phyloP scores from a whole-genome alignment of 2,888 invertebrate genomes.

The Xanthorhoe spadicearia region DNA sequence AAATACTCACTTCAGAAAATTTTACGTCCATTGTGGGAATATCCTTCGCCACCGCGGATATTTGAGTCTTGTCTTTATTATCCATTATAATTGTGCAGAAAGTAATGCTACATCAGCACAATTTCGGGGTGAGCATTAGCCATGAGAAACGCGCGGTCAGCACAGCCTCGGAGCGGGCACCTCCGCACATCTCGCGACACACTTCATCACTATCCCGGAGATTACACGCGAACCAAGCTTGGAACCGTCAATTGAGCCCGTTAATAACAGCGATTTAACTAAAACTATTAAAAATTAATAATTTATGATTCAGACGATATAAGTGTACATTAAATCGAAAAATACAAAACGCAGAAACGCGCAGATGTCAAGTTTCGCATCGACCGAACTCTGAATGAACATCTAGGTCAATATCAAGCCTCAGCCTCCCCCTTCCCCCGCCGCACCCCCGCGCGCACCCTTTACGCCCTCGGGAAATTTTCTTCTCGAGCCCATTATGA shows the following conservation, averaged over 20 bases:
- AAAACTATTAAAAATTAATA: slow-evolving; percentile 52
- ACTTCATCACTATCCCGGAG: slow-evolving; percentile 53
- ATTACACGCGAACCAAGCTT: slow-evolving; percentile 17
- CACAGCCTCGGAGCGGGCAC: slow-evolving; percentile 52
- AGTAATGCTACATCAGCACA: slow-evolving; percentile 14
- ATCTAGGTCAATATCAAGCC: slow-evolving; percentile 85
- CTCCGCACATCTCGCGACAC: slow-evolving; percentile 59
- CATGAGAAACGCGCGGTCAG: slow-evolving; percentile 45
- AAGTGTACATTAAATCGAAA: slow-evolving; percentile 71
- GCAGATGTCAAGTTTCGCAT: slow-evolving; percentile 85
- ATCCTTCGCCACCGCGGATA: slow-evolving; percentile 64
- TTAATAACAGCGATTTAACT: slow-evolving; percentile 13
- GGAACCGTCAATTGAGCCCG: slow-evolving; percentile 6
- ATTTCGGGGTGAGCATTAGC: slow-evolving; percentile 56
- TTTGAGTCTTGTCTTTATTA: slow-evolving; percentile 57
- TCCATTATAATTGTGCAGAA: slow-evolving; percentile 53
- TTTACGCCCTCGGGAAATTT: slow-evolving; percentile 64
- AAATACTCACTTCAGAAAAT: slow-evolving; percentile 70
- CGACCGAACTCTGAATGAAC: slow-evolving; percentile 85
- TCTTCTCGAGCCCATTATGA: slow-evolving; percentile 65
- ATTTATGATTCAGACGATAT: slow-evolving; percentile 59
- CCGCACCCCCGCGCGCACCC: slow-evolving; percentile 57
- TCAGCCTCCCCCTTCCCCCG: slow-evolving; percentile 60
- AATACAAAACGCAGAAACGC: slow-evolving; percentile 81
- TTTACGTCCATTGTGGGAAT: slow-evolving; percentile 67